Conservation (phyloP, 2,113 vertebrate species). For the Xenopus tropicalis region DNA sequence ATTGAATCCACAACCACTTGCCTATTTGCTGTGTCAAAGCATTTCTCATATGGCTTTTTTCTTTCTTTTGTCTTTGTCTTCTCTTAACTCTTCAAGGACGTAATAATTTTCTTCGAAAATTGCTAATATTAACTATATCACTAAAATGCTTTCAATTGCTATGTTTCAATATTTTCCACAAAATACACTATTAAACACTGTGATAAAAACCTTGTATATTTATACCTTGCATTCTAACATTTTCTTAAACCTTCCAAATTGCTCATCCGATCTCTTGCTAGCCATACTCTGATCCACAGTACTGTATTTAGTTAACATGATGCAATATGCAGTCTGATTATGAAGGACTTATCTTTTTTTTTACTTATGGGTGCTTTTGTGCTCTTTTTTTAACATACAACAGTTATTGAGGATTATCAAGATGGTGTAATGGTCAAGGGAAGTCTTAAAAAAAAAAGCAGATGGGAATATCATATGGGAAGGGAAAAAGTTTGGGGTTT, state of each 20-base stretch:
- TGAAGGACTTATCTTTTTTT: background rate
- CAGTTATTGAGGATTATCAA: background rate
- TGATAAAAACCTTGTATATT: too few species aligned
- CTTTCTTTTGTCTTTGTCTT: background rate
- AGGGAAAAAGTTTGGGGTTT: too few species aligned
- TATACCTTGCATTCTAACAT: background rate
- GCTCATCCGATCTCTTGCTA: too few species aligned
- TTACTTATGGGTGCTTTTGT: background rate
- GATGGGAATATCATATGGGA: too few species aligned
- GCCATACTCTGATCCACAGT: too few species aligned
- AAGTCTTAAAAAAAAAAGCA: too few species aligned
- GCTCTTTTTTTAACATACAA: background rate
- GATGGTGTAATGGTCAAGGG: too few species aligned
- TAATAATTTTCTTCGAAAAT: too few species aligned
- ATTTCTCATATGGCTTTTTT: background rate
- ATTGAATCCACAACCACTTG: slow-evolving; percentile 28
- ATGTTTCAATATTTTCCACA: too few species aligned
- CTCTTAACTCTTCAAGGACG: background rate
- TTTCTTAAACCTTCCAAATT: background rate
- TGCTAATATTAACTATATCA: too few species aligned
- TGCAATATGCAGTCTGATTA: background rate
- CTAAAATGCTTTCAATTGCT: too few species aligned
- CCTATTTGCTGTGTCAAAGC: slow-evolving; percentile 13
- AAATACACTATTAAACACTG: too few species aligned
- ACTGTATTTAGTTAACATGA: background rate